These are phyloP conservation scores for Phorcus lineatus DNA, from an alignment of 2,888 invertebrate species.

Conservation along the genomic window DNA sequence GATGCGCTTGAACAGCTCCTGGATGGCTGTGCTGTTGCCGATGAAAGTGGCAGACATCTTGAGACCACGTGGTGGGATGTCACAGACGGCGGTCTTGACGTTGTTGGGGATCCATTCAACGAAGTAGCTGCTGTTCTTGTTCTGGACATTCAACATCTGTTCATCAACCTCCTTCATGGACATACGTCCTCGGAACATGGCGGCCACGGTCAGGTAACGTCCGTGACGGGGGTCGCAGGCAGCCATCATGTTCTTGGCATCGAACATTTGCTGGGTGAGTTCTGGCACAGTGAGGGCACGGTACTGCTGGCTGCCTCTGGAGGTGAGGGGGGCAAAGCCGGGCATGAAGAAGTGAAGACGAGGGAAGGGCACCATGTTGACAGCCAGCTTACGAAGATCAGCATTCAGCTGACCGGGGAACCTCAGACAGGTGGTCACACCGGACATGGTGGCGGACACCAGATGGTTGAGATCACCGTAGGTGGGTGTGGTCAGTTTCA, in stretches of 20 bases:
- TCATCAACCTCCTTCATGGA: slow-evolving; percentile 63
- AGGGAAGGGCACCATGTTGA: slow-evolving; percentile 12
- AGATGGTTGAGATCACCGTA: slow-evolving; percentile 18
- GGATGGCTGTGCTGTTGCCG: slow-evolving; percentile 55
- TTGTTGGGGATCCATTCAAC: slow-evolving; percentile 4
- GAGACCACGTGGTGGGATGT: slow-evolving; percentile 11
- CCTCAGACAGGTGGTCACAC: slow-evolving; percentile 12
- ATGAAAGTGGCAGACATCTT: slow-evolving; percentile 89
- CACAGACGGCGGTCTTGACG: slow-evolving; percentile 7
- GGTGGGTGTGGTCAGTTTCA: slow-evolving; percentile 17
- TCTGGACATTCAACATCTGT: slow-evolving; percentile 87
- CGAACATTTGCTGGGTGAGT: slow-evolving; percentile 2
- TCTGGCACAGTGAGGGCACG: background rate
- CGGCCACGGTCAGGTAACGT: slow-evolving; percentile 44
- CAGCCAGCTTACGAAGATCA: background rate
- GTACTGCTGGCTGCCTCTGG: slow-evolving; percentile 6
- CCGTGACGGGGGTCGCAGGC: slow-evolving; percentile 4
- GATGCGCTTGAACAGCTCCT: slow-evolving; percentile 51
- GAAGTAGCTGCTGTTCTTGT: slow-evolving; percentile 54
- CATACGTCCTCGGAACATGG: slow-evolving; percentile 73
- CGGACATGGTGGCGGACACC: slow-evolving; percentile 15
- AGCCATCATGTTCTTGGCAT: slow-evolving; percentile 13
- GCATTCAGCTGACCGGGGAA: background rate
- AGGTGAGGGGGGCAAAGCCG: slow-evolving; percentile 51
- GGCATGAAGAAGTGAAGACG: slow-evolving; percentile 44